Evolutionary conservation across 2,113 vertebrate species (phyloP).

Genomic region (Azemiops feae): DNA sequence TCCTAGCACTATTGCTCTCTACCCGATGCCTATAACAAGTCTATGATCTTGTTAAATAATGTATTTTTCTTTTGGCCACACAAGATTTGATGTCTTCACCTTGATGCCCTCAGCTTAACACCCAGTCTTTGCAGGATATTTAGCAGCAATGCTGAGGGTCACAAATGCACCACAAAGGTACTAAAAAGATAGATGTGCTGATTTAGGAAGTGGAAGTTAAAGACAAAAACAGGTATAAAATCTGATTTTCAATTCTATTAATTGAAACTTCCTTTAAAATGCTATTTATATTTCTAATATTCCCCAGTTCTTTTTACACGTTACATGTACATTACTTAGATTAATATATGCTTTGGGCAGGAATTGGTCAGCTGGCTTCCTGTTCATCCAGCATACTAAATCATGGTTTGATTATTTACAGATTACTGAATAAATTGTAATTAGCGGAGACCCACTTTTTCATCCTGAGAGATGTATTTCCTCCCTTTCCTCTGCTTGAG

Average conservation of each 20-base stretch:
- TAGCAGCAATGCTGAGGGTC: background rate
- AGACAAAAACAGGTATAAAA: background rate
- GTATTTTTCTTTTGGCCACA: background rate
- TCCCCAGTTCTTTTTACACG: background rate
- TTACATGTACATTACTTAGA: background rate
- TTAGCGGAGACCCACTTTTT: background rate
- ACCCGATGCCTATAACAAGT: background rate
- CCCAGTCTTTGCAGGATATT: background rate
- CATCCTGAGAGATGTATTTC: background rate
- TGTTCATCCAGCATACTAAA: background rate
- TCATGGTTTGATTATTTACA: background rate
- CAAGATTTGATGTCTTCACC: background rate
- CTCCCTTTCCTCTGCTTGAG: background rate
- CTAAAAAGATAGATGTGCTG: background rate
- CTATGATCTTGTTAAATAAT: background rate
- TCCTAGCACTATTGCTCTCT: background rate
- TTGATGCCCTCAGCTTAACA: background rate
- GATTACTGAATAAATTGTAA: background rate
- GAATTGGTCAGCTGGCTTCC: background rate
- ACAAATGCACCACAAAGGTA: background rate
- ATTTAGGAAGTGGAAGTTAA: background rate
- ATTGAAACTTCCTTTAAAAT: background rate
- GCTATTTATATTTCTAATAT: background rate
- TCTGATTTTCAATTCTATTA: background rate
- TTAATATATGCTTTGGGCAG: background rate